Conservation (phyloP, 2,113 vertebrate species). For the Zosterops borbonicus region DNA sequence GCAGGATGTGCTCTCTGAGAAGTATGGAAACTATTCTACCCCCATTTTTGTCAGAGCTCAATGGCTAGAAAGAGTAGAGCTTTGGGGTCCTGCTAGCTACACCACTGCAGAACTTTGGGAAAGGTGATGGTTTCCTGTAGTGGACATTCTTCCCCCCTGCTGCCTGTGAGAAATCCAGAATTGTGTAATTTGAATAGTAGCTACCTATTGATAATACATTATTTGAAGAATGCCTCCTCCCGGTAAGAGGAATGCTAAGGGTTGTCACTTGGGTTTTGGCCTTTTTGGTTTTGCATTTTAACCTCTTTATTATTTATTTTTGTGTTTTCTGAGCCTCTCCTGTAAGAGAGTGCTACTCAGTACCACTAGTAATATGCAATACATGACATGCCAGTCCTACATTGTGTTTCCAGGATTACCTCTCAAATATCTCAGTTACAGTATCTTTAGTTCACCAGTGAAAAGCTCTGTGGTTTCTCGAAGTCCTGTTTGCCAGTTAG, state of each 20-base stretch:
- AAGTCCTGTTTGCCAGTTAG: not conserved
- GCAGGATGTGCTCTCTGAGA: not conserved
- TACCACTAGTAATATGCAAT: not conserved
- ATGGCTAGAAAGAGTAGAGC: not conserved
- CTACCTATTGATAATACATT: not conserved
- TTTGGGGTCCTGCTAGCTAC: accelerated
- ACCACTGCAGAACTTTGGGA: not conserved
- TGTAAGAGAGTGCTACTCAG: not conserved
- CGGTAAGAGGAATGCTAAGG: not conserved
- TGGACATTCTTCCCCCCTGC: not conserved
- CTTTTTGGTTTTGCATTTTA: not conserved
- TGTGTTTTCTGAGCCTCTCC: not conserved
- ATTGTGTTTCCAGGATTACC: not conserved
- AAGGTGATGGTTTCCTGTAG: not conserved
- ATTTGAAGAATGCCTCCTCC: not conserved
- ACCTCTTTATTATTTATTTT: not conserved
- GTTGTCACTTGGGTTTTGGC: not conserved
- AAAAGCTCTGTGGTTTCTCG: not conserved
- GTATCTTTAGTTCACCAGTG: not conserved
- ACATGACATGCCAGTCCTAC: not conserved
- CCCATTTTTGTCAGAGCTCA: not conserved
- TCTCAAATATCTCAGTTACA: not conserved
- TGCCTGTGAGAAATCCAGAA: not conserved
- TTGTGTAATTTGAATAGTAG: not conserved
- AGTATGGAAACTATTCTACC: not conserved